phyloP scores from a whole-genome alignment of 1,140 invertebrate genomes.

The Lordiphosa stackelbergi region DNA sequence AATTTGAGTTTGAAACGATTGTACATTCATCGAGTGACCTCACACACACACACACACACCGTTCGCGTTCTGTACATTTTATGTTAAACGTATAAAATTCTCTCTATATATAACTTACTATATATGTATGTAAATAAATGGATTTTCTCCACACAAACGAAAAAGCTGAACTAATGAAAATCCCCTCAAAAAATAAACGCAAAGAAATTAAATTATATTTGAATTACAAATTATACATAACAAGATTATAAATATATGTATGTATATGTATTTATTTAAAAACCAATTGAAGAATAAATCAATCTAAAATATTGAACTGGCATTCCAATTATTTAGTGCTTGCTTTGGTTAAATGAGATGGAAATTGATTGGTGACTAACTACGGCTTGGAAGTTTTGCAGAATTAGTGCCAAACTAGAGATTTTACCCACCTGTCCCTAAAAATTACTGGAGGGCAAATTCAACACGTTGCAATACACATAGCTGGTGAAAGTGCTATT shows the following conservation, averaged over 20 bases:
- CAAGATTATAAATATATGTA: constrained; percentile 44
- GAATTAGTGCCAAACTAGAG: too few relatives aligned
- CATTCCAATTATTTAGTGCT: too few relatives aligned
- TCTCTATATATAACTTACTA: constrained; percentile 17
- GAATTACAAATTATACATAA: constrained; percentile 47
- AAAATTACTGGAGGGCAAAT: too few relatives aligned
- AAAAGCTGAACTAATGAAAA: constrained; percentile 40
- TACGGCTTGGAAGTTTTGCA: too few relatives aligned
- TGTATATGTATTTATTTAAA: constrained; percentile 61
- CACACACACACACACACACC: constrained; percentile 8
- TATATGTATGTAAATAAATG: constrained; percentile 61
- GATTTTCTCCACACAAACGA: constrained; percentile 20
- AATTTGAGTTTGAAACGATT: constrained; percentile 26
- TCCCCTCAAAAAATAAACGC: constrained; percentile 15
- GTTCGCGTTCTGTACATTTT: constrained; percentile 46
- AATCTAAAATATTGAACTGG: background rate
- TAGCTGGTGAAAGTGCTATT: too few relatives aligned
- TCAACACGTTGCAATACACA: too few relatives aligned
- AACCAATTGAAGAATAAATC: constrained; percentile 26
- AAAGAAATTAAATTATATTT: constrained; percentile 23
- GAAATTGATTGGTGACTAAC: too few relatives aligned
- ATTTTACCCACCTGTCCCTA: too few relatives aligned
- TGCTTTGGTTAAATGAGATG: too few relatives aligned
- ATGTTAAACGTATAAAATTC: constrained; percentile 17
- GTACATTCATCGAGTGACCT: constrained; percentile 30